These are phyloP conservation scores for Leptoclinus maculatus DNA, from an alignment of 2,797 vertebrate species.

Conservation along the genomic window DNA sequence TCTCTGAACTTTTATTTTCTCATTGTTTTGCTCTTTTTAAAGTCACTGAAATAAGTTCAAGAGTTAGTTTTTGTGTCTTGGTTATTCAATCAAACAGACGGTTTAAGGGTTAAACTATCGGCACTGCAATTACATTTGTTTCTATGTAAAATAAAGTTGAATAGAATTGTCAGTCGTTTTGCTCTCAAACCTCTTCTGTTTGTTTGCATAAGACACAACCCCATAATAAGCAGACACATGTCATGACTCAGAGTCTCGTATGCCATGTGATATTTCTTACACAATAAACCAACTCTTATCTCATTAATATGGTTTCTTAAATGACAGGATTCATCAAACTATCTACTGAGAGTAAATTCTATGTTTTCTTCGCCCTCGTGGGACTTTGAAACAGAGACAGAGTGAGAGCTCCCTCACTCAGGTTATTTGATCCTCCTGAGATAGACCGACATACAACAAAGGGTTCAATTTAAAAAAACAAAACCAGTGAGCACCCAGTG, in stretches of 20 bases:
- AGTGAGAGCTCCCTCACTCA: constrained; percentile 23
- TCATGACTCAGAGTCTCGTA: neutral
- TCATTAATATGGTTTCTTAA: neutral
- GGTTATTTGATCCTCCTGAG: constrained; percentile 24
- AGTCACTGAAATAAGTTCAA: too few relatives aligned
- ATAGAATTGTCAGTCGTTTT: neutral
- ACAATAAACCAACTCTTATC: neutral
- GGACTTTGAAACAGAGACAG: constrained; percentile 25
- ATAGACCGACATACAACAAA: neutral
- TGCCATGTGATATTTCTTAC: neutral
- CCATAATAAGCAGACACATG: too few relatives aligned
- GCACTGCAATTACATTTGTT: too few relatives aligned
- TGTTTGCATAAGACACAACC: neutral
- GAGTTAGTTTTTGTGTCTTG: too few relatives aligned
- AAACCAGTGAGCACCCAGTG: too few relatives aligned
- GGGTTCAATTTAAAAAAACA: too few relatives aligned
- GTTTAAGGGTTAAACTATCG: too few relatives aligned
- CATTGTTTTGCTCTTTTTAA: too few relatives aligned
- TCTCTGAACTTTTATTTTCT: too few relatives aligned
- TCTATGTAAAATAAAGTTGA: neutral
- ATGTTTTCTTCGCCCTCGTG: neutral
- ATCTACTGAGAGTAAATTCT: neutral
- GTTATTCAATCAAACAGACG: too few relatives aligned
- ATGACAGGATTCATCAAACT: neutral
- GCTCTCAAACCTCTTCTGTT: neutral